These are phyloP conservation scores for Ips typographus DNA, from an alignment of 1,140 invertebrate species.

Conservation along the genomic window DNA sequence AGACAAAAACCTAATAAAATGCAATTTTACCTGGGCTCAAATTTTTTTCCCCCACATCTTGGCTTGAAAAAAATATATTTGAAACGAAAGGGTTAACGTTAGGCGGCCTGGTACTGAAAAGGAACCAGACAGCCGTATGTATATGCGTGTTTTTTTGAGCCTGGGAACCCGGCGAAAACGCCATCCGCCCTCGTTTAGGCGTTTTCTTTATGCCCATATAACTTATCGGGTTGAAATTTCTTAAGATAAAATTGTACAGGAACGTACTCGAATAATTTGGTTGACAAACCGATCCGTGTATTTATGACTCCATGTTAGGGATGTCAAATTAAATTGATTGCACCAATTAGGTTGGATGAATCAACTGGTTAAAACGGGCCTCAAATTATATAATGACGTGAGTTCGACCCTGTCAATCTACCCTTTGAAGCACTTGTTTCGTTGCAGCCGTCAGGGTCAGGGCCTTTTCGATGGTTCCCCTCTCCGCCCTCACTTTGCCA, in stretches of 20 bases:
- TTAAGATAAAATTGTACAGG: background rate
- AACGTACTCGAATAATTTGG: too few species aligned
- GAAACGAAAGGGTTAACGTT: background rate
- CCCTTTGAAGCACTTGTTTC: slow-evolving; percentile 14
- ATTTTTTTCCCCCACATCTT: background rate
- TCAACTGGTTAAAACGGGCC: too few species aligned
- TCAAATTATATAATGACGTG: background rate
- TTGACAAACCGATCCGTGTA: too few species aligned
- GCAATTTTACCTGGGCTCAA: too few species aligned
- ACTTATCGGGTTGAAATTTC: slow-evolving; percentile 1
- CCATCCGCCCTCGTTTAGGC: slow-evolving; percentile 1
- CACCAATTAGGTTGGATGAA: too few species aligned
- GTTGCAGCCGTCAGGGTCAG: slow-evolving; percentile 7
- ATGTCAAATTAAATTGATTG: too few species aligned
- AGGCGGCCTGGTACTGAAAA: background rate
- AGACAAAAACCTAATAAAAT: too few species aligned
- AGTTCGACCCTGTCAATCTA: slow-evolving; percentile 7
- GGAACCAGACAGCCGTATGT: slow-evolving; percentile 6
- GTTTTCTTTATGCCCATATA: background rate
- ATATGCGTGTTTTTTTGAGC: background rate
- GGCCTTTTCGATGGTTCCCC: background rate
- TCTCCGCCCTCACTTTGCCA: background rate
- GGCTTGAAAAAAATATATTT: background rate
- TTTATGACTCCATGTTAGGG: too few species aligned
- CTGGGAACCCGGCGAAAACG: slow-evolving; percentile 2